Evolutionary conservation across 37 sponge, comb jelly and placozoan species (phyloP), one percentile per base, ranked within the genome.

Genomic region (Chondrilla cf. caribensis): DNA sequence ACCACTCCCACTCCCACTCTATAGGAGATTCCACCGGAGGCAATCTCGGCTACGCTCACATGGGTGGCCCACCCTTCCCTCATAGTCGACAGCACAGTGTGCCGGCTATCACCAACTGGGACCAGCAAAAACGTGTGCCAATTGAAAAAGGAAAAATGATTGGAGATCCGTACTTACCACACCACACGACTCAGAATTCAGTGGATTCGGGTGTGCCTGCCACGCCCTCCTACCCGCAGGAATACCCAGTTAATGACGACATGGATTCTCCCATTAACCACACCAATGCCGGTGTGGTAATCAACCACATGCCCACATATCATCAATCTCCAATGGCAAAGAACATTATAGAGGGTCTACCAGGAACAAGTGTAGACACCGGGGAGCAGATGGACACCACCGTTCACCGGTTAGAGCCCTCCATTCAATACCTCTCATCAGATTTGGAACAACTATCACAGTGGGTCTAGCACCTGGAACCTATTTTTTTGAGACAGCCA

Each of bases 281-380:
- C 15, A 33, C 35, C 29, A 33, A 4, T 4, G 68, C 35, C 17
- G 76, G 76, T 40, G 22, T 15, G 15, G 11, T 47, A 11, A 26
- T 9, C 64, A 26, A 26, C 64, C 76, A 73, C 40, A 25, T 37
- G 24, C 7, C 41, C 21, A n/a, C 21, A 2, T 73, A 36, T 73
- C 15, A 36, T 6, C 76, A 37, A 40, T 37, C 31, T n/a, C 39
- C 42, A 15, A 38, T 22, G 39, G 29, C 22, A 9, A 37, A 19
- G 39, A 36, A 70, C 24, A 42, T 73, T 6, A 73, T 73, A 22
- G 44, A 73, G 36, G 5, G 36, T 15, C 41, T 73, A 9, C 76
- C 76, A 2, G 76, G 76, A 2, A 25, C 76, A 39, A 73, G 36
- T 73, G 76, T 73, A 18, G 76, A 73, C 44, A 73, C 76, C 9